A percentile compares a stretch with the other conserved stretches of the same genome.
Conservation (phyloP, 53 echinoderm and acorn worm species). For the Holothuria scabra region DNA sequence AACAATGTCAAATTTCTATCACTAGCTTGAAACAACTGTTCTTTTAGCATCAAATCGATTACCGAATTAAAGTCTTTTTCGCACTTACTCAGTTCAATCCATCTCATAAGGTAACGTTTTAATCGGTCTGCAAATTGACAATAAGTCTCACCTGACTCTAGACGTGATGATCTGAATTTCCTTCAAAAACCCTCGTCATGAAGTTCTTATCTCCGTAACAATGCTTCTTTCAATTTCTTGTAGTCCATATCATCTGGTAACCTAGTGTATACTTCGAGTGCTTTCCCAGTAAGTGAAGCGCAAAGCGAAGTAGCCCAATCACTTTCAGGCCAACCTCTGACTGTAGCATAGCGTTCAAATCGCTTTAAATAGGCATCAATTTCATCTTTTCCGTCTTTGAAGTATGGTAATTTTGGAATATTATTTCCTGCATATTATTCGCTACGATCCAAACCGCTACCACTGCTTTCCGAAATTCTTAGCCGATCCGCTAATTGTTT, state of each 20-base stretch:
- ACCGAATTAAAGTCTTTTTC: too few relatives aligned
- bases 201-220: slow-evolving; percentile 35
- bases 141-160: slow-evolving; percentile 45
- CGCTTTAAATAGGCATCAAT: slow-evolving; percentile 46
- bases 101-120: not conserved
- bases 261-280: slow-evolving; percentile 51
- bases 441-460: not conserved
- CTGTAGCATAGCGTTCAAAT: slow-evolving; percentile 55
- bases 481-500: not conserved
- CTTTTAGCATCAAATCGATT: too few relatives aligned
- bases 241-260: slow-evolving; percentile 41
- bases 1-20: slow-evolving; percentile 12
- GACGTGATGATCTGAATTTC: slow-evolving; percentile 39
- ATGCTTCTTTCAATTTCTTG: slow-evolving; percentile 16
- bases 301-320: slow-evolving; percentile 48
- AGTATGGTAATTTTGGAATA: slow-evolving; percentile 45
- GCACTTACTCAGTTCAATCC: too few relatives aligned
- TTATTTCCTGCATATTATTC: not conserved
- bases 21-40: too few relatives aligned
- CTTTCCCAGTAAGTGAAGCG: slow-evolving; percentile 50
- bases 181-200: slow-evolving; percentile 45
- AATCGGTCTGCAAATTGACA: slow-evolving; percentile 27
- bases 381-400: slow-evolving; percentile 40
- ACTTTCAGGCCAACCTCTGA: slow-evolving; percentile 11
- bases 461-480: not conserved